A percentile compares a stretch with the other conserved stretches of the same genome.
Evolutionary conservation across 2,113 vertebrate species (phyloP).

Genomic region (Phalacrocorax pelagicus): DNA sequence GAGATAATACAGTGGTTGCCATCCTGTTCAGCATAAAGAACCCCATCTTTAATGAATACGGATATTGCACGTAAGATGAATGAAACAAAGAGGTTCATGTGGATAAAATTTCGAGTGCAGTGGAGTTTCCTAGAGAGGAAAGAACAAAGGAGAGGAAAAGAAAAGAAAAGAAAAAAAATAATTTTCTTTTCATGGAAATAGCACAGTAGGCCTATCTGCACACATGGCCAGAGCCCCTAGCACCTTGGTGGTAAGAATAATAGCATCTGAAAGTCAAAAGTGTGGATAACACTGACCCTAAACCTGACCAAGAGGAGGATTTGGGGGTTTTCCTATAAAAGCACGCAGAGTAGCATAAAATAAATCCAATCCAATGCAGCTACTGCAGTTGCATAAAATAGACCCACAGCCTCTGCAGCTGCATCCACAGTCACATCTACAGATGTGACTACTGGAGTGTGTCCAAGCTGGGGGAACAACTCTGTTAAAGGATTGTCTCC

Average conservation of each 20-base stretch:
- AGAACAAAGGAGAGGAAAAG: neutral
- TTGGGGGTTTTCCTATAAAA: neutral
- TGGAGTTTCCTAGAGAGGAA: constrained; percentile 87
- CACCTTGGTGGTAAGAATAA: neutral
- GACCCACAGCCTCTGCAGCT: neutral
- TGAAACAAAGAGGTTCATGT: constrained; percentile 98
- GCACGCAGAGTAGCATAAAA: neutral
- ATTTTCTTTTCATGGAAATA: neutral
- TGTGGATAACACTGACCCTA: neutral
- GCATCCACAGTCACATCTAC: neutral
- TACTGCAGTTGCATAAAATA: neutral
- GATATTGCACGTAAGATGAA: constrained; percentile 97
- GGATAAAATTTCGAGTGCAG: constrained; percentile 98
- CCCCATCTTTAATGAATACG: constrained; percentile 95
- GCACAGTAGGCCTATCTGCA: neutral
- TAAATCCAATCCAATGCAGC: fast-evolving
- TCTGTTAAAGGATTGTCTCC: neutral
- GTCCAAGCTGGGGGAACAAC: neutral
- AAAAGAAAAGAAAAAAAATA: neutral
- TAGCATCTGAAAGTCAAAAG: neutral
- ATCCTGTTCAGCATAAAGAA: constrained; percentile 91
- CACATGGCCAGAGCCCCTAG: neutral
- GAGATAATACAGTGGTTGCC: constrained; percentile 89
- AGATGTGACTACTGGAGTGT: neutral
- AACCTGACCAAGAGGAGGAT: neutral